Conservation (phyloP, 2,888 invertebrate genomes). For the Ypsolopha scabrella region DNA sequence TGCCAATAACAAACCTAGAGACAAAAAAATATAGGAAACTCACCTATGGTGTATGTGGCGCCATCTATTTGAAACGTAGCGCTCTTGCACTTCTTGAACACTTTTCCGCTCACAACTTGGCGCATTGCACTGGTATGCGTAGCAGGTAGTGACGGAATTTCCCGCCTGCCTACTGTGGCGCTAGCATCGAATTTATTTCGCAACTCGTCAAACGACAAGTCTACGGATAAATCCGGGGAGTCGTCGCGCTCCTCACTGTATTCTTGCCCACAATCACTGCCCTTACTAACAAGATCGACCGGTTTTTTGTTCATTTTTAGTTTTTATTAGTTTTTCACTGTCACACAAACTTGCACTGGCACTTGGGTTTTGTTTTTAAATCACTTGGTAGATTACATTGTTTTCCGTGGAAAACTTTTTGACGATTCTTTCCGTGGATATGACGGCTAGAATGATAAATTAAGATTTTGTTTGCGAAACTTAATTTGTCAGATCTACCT, state of each 20-base stretch:
- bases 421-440: no score
- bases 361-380: neutral
- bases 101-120: slow-evolving; percentile 66
- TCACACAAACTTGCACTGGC: neutral
- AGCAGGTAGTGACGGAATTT: slow-evolving; percentile 55
- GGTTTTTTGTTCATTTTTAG: slow-evolving; percentile 5
- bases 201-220: slow-evolving; percentile 56
- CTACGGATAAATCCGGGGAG: slow-evolving; percentile 42
- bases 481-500: no score
- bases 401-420: no score
- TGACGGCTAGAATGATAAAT: no score
- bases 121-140: slow-evolving; percentile 62
- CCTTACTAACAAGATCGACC: slow-evolving; percentile 1
- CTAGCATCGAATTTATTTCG: slow-evolving; percentile 55
- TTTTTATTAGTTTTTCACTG: neutral
- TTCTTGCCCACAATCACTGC: slow-evolving; percentile 44
- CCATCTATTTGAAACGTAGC: slow-evolving; percentile 90
- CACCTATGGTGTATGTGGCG: slow-evolving; percentile 88
- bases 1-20: no score
- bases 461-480: no score
- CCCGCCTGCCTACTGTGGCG: slow-evolving; percentile 43
- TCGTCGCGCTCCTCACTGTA: slow-evolving; percentile 26
- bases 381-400: no score
- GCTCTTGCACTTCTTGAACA: slow-evolving; percentile 87
- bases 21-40: slow-evolving; percentile 29